A percentile compares a stretch with the other conserved stretches of the same genome.
Conservation (phyloP, 1,140 invertebrate species). For the Globodera ellingtonae region DNA sequence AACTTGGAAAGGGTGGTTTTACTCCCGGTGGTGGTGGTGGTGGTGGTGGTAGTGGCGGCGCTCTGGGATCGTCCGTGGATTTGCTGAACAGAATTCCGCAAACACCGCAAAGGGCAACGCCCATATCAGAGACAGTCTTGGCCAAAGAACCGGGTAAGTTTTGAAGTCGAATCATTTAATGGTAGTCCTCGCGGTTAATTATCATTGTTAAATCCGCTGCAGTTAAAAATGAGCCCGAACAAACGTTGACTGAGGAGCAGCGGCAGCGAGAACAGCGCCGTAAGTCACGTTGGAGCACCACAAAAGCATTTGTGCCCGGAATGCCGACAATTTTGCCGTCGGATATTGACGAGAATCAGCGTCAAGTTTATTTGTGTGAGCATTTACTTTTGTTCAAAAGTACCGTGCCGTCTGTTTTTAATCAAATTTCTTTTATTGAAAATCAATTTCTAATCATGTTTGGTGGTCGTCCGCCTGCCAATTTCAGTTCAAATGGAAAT, state of each 20-base stretch:
- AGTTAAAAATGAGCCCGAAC: neutral
- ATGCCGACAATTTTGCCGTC: slow-evolving; percentile 65
- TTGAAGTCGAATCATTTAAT: neutral
- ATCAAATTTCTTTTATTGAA: too few relatives aligned
- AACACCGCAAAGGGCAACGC: slow-evolving; percentile 23
- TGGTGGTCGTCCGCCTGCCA: neutral
- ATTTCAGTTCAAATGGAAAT: slow-evolving; percentile 65
- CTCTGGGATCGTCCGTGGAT: slow-evolving; percentile 6
- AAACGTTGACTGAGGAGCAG: neutral
- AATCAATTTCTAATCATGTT: neutral
- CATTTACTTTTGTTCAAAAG: slow-evolving; percentile 18
- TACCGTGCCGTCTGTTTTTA: slow-evolving; percentile 17
- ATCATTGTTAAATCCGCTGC: neutral
- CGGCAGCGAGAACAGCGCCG: slow-evolving; percentile 27
- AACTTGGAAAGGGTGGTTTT: slow-evolving; percentile 9
- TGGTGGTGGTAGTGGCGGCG: neutral
- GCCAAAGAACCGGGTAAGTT: slow-evolving; percentile 11
- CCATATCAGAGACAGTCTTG: slow-evolving; percentile 12
- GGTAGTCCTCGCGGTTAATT: neutral
- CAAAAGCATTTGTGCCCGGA: slow-evolving; percentile 63
- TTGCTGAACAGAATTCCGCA: slow-evolving; percentile 28
- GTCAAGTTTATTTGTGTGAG: slow-evolving; percentile 60
- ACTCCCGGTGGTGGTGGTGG: neutral
- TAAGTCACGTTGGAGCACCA: slow-evolving; percentile 61
- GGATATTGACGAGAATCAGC: slow-evolving; percentile 59